Conservation (phyloP, 2,888 invertebrate genomes). For the Diloba caeruleocephala region DNA sequence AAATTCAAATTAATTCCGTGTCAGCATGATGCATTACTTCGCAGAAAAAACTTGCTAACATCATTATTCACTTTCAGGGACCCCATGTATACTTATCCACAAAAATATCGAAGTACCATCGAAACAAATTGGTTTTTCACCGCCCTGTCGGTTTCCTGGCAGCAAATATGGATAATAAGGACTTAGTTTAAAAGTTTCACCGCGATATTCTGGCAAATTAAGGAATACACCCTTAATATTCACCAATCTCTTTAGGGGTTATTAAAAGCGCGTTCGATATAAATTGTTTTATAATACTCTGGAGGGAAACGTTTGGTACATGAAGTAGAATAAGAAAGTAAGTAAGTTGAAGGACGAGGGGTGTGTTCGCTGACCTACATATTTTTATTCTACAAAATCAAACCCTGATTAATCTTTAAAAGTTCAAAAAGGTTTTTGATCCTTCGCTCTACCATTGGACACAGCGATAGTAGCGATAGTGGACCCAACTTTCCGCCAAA, state of each 20-base stretch:
- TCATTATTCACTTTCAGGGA: not conserved
- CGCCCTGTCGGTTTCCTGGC: slow-evolving; percentile 27
- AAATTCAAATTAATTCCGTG: not conserved
- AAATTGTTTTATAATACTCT: slow-evolving; percentile 55
- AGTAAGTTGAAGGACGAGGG: slow-evolving; percentile 23
- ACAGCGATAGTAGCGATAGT: not conserved
- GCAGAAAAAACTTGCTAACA: not conserved
- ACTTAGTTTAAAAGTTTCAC: slow-evolving; percentile 48
- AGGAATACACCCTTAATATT: slow-evolving; percentile 38
- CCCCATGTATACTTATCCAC: not conserved
- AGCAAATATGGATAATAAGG: slow-evolving; percentile 52
- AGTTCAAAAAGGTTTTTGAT: slow-evolving; percentile 16
- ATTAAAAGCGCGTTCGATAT: slow-evolving; percentile 54
- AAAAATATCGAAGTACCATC: slow-evolving; percentile 23
- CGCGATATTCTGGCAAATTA: slow-evolving; percentile 46
- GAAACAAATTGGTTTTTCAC: slow-evolving; percentile 38
- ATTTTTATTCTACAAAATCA: slow-evolving; percentile 27
- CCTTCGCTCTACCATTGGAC: not conserved
- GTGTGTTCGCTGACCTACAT: slow-evolving; percentile 36
- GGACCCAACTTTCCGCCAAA: too few relatives aligned
- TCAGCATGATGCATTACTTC: not conserved
- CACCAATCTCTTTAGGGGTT: slow-evolving; percentile 45
- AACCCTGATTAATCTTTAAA: slow-evolving; percentile 7
- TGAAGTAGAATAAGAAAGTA: slow-evolving; percentile 11
- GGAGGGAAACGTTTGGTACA: slow-evolving; percentile 17